Evolutionary conservation across 2,888 invertebrate species (phyloP).

Genomic region (Oxystoma pomonae): DNA sequence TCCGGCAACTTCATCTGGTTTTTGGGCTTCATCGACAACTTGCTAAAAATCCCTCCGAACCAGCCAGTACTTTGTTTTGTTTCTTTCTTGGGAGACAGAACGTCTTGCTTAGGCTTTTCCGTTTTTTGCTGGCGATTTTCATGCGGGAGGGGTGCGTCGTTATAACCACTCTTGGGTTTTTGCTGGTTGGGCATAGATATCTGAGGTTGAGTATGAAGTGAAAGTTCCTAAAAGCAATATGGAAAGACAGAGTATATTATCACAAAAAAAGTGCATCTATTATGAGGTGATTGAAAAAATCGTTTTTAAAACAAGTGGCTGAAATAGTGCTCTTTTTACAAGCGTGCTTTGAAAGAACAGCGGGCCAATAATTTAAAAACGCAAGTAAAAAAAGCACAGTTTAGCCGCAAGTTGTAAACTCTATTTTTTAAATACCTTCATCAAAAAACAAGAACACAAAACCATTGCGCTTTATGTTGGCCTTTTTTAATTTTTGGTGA

Average conservation of each 20-base stretch:
- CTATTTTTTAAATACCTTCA: too few species aligned
- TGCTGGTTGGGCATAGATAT: constrained; percentile 56
- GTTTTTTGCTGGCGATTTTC: constrained; percentile 17
- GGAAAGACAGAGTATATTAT: constrained; percentile 24
- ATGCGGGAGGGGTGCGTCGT: constrained; percentile 33
- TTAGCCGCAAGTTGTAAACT: too few species aligned
- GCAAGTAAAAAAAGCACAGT: too few species aligned
- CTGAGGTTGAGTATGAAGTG: constrained; percentile 44
- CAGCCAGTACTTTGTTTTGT: constrained; percentile 55
- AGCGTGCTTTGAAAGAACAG: too few species aligned
- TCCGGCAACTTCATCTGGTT: constrained; percentile 96
- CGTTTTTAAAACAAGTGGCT: neutral
- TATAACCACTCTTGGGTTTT: constrained; percentile 38
- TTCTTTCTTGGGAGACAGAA: constrained; percentile 25
- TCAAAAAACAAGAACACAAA: too few species aligned
- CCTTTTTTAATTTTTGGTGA: too few species aligned
- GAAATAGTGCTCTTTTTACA: too few species aligned
- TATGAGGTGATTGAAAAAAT: neutral
- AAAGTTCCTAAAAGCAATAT: constrained; percentile 21
- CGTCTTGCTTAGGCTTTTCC: constrained; percentile 25
- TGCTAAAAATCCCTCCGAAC: constrained; percentile 85
- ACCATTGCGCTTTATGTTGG: too few species aligned
- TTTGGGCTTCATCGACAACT: constrained; percentile 75
- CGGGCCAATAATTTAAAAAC: too few species aligned
- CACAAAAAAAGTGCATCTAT: neutral